Base-by-base conservation (phyloP, 2,888 invertebrate genomes). In the Meta bourneti region DNA sequence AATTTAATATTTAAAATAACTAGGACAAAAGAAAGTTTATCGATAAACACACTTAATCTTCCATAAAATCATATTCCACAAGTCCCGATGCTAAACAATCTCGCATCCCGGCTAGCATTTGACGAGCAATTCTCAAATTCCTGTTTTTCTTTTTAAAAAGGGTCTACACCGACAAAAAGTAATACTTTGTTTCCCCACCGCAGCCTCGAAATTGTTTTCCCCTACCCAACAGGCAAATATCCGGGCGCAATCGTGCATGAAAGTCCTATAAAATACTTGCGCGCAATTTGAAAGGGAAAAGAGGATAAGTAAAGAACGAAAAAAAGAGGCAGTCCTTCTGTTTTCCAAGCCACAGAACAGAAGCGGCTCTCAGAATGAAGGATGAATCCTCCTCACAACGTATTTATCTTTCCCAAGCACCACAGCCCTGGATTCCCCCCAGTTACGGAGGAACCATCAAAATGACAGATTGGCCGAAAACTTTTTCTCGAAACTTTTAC, bases 381-480 rank as follows among this genome's bases (percentile, higher is more conserved):
- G 78, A 90, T 90, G 89, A 83, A 84, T 90, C 77, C 72, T 82
- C 70, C 52, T 54, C 77, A 34, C 79, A 52, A 54, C 81, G 71
- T 88, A 81, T 88, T 88, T 88, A 79, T 88, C 88, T 88, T 88
- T 61, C 71, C 70, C 48, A 20, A 34, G 49, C 48, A 20, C 79
- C 61, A 34, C 34, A 34, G 34, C 79, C 72, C 52, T 13, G 16
- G 75, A 61, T 61, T 75, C 54, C 61, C 20, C 61, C 61, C 34
- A 20, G n/a, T 48, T 51, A 48, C 54, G 75, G 87, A 54, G 79
- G 80, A 71, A 52, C 88, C 80, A 88, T 88, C 88, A 88, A 88
- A 81, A 88, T 88, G 88, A 88, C 88, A 88, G 88, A 90, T 90
- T 84, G 89, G 89, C 72, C 89, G 70, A 71, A 90, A 90, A 90